phyloP scores from a whole-genome alignment of 2,888 invertebrate genomes.

The Mesodorylaimus sp. region DNA sequence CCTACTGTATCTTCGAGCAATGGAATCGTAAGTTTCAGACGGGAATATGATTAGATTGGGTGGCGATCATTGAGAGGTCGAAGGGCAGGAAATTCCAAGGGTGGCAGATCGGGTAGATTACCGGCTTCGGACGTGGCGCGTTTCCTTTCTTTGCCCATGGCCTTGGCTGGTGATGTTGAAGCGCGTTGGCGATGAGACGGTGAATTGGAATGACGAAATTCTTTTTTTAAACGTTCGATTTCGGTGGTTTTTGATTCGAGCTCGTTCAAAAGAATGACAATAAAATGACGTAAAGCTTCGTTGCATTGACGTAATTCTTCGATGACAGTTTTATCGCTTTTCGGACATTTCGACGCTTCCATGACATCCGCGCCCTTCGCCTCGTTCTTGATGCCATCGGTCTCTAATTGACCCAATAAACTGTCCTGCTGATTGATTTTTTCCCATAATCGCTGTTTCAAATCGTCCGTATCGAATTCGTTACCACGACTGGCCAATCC shows the following conservation, averaged over 20 bases:
- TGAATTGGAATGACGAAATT: too few relatives aligned
- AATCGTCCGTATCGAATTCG: background rate
- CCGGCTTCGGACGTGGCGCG: too few relatives aligned
- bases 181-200: too few relatives aligned
- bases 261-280: background rate
- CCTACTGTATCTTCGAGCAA: too few relatives aligned
- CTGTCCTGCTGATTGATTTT: background rate
- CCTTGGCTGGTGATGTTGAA: too few relatives aligned
- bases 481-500: background rate
- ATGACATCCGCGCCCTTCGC: background rate
- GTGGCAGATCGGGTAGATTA: too few relatives aligned
- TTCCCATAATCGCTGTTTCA: too few relatives aligned
- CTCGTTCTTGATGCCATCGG: background rate
- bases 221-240: background rate
- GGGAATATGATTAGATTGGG: too few relatives aligned
- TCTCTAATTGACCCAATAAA: background rate
- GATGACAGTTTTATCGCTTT: background rate
- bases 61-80: too few relatives aligned
- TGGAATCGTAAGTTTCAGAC: too few relatives aligned
- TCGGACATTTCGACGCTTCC: background rate
- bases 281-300: background rate
- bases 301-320: slow-evolving; percentile 1
- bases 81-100: too few relatives aligned
- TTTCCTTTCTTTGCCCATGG: too few relatives aligned
- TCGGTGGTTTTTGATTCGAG: background rate